Evolutionary conservation across 2,113 vertebrate species (phyloP), one percentile per base, ranked within the genome.

Genomic region (Aspiorhynchus laticeps): DNA sequence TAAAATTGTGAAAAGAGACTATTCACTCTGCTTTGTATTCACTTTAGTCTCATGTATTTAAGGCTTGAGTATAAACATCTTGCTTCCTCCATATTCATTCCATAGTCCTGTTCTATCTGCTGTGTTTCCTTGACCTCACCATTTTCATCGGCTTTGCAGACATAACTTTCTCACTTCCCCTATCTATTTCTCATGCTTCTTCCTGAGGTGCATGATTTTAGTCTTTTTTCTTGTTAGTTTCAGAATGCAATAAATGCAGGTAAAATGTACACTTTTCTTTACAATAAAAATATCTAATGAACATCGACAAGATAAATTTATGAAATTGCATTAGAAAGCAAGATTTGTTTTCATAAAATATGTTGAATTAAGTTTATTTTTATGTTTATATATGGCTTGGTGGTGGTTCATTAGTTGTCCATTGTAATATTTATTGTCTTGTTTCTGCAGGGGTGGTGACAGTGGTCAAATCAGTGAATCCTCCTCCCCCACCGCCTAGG

Each of bases 401-500:
- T 43, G 21, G n/a, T 69, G 17, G 78, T 59, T 9, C 19, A 24
- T 17, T 87, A 12, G 74, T 33, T 33, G 21, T 65, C n/a, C 36
- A 14, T 28, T 21, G 8, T 83, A 73, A 26, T 56, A 88, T 56
- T 1, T 28, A 7, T 38, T 63, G 31, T 67, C 19, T 6, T 33
- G 51, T 79, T 12, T 83, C 80, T 89, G 33, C 87, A 94, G 90
- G 90, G 19, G 74, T 67, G 1, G 51, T 89, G 75, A 15, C 26
- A 41, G 88, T 90, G 69, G 88, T 91, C 31, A 88, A 46, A 59
- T 7, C 86, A 73, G 3, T 2, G 89, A 36, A 33, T 80, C 87
- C 91, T 41, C 92, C 91, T 5, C 87, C 90, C 5, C 93, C 93
- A 48, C 88, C 88, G 41, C 94, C 94, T 43, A 95, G 78, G 3